A percentile compares a stretch with the other conserved stretches of the same genome.
Evolutionary conservation across 2,797 vertebrate genomes (phyloP).

Genomic region (Aselliscus stoliczkanus): DNA sequence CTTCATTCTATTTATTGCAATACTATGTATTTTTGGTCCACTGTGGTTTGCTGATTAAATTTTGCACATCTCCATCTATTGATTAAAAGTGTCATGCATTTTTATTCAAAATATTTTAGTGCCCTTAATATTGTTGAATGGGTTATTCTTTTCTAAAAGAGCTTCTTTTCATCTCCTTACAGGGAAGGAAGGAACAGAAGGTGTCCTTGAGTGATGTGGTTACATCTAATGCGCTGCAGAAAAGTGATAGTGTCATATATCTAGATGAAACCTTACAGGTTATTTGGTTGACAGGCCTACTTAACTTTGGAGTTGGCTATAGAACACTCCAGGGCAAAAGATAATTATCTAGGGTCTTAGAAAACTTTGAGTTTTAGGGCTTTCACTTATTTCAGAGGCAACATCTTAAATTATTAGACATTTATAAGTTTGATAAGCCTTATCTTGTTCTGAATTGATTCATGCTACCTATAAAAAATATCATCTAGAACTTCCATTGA

Average conservation of each 20-base stretch:
- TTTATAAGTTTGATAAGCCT: not conserved
- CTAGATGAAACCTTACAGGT: not conserved
- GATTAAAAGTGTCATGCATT: not conserved
- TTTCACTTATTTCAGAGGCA: not conserved
- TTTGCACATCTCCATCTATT: not conserved
- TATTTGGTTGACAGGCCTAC: not conserved
- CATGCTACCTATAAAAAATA: not conserved
- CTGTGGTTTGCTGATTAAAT: not conserved
- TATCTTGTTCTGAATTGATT: not conserved
- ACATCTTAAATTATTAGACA: not conserved
- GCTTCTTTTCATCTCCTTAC: not conserved
- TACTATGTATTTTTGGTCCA: not conserved
- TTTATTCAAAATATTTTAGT: not conserved
- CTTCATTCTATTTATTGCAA: not conserved
- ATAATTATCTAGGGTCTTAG: not conserved
- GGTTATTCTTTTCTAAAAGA: not conserved
- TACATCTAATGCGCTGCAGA: not conserved
- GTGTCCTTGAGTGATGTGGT: not conserved
- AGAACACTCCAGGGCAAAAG: not conserved
- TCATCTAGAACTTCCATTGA: not conserved
- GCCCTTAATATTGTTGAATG: not conserved
- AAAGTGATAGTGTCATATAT: not conserved
- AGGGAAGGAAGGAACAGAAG: not conserved
- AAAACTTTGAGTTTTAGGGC: not conserved
- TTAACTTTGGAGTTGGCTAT: not conserved